Evolutionary conservation across 2,888 invertebrate genomes (phyloP).

Genomic region (Brachypalpus laphriformis): DNA sequence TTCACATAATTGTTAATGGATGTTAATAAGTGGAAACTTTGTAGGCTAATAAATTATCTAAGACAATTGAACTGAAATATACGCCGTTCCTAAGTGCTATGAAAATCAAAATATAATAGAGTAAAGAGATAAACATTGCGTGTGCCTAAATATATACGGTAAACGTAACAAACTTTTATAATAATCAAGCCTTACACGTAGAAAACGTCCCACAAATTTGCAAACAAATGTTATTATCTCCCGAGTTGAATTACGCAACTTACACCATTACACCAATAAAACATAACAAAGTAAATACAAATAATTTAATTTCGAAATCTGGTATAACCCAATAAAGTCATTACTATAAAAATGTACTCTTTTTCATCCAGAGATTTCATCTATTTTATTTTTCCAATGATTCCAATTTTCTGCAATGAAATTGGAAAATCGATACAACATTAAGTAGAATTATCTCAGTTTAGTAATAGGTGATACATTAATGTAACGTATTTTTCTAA

Average conservation of each 20-base stretch:
- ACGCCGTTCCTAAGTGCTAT: constrained; percentile 57
- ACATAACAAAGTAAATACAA: neutral
- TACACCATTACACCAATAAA: too few relatives aligned
- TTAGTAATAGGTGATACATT: neutral
- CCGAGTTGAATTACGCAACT: neutral
- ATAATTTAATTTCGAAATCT: neutral
- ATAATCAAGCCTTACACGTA: constrained; percentile 45
- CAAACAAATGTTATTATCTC: neutral
- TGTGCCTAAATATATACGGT: constrained; percentile 48
- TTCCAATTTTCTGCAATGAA: neutral
- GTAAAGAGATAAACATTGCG: constrained; percentile 32
- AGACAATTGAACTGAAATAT: constrained; percentile 53
- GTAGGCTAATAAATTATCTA: constrained; percentile 36
- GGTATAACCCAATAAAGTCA: neutral
- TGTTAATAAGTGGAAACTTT: constrained; percentile 20
- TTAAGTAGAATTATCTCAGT: neutral
- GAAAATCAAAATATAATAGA: constrained; percentile 48
- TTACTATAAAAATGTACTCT: neutral
- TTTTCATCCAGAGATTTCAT: neutral
- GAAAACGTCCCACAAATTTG: constrained; percentile 29
- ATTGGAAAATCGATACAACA: neutral
- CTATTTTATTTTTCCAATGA: neutral
- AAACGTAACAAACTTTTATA: constrained; percentile 45
- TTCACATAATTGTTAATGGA: constrained; percentile 37
- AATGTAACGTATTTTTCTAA: neutral